Evolutionary conservation across 2,797 vertebrate species (phyloP).

Genomic region (Capromys pilorides): DNA sequence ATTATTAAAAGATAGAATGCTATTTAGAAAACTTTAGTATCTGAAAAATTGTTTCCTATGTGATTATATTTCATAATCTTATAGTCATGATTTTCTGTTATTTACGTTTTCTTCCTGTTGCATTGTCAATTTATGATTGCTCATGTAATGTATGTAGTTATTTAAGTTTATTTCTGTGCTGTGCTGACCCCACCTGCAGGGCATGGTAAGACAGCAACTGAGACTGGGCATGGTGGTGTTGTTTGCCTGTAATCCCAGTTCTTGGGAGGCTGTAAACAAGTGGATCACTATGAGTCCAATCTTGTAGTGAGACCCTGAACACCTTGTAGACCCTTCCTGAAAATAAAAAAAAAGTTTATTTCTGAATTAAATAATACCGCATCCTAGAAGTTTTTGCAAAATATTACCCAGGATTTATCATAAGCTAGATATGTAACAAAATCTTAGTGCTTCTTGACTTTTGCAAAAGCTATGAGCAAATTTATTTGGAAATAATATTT

Average conservation of each 20-base stretch:
- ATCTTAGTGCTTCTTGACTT: not conserved
- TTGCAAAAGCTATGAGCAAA: not conserved
- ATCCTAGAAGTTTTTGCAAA: not conserved
- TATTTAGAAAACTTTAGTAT: not conserved
- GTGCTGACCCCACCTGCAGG: too few relatives aligned
- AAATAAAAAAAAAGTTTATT: not conserved
- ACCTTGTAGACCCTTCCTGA: too few relatives aligned
- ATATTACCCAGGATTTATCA: not conserved
- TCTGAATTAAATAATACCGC: not conserved
- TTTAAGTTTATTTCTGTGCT: not conserved
- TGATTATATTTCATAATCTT: not conserved
- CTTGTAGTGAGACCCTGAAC: too few relatives aligned
- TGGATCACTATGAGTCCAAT: too few relatives aligned
- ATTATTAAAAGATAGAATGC: not conserved
- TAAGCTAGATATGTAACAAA: not conserved
- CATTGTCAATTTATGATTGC: not conserved
- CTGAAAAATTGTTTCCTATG: not conserved
- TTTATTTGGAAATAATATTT: not conserved
- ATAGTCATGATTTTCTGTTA: not conserved
- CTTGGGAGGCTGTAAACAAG: too few relatives aligned
- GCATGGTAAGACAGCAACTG: too few relatives aligned
- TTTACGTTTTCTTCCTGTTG: not conserved
- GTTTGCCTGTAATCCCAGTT: too few relatives aligned
- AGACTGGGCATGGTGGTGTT: too few relatives aligned
- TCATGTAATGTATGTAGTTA: not conserved